Percentiles rank a stretch among this genome's conserved stretches.
These are phyloP conservation scores for Dusona sp. DNA, from an alignment of 2,888 invertebrate genomes.

Conservation along the genomic window DNA sequence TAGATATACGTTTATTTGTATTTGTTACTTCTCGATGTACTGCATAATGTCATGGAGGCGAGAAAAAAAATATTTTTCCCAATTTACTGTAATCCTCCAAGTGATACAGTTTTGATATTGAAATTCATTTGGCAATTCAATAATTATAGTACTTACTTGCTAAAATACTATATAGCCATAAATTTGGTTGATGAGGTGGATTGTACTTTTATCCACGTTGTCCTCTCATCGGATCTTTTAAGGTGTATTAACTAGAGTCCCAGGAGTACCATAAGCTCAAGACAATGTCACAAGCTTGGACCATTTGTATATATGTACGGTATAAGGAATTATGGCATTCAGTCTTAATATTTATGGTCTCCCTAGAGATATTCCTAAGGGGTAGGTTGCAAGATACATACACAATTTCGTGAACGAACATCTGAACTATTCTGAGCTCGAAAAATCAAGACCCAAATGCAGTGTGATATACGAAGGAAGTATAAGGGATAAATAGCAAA, in stretches of 20 bases:
- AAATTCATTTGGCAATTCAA: neutral
- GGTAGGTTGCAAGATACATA: slow-evolving; percentile 41
- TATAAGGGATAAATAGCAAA: neutral
- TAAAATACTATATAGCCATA: neutral
- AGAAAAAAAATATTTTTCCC: neutral
- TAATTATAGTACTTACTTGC: neutral
- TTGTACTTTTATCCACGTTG: slow-evolving; percentile 29
- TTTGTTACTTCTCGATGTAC: neutral
- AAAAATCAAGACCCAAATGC: slow-evolving; percentile 6
- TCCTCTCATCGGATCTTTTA: slow-evolving; percentile 58
- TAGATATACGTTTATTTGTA: neutral
- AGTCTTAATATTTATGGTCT: slow-evolving; percentile 69
- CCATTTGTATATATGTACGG: slow-evolving; percentile 69
- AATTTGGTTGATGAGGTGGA: slow-evolving; percentile 8
- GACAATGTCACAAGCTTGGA: slow-evolving; percentile 73
- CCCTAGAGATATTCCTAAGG: slow-evolving; percentile 60
- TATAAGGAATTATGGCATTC: slow-evolving; percentile 69
- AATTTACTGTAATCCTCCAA: neutral
- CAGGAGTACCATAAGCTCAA: slow-evolving; percentile 78
- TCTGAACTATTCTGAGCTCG: slow-evolving; percentile 10
- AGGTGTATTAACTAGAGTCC: slow-evolving; percentile 79
- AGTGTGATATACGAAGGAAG: neutral
- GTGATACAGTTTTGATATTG: neutral
- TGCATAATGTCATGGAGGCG: neutral
- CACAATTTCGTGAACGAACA: slow-evolving; percentile 11